Percentiles rank a stretch among this genome's conserved stretches.
phyloP scores from a whole-genome alignment of 2,888 invertebrate species.

The Acleris sparsana region DNA sequence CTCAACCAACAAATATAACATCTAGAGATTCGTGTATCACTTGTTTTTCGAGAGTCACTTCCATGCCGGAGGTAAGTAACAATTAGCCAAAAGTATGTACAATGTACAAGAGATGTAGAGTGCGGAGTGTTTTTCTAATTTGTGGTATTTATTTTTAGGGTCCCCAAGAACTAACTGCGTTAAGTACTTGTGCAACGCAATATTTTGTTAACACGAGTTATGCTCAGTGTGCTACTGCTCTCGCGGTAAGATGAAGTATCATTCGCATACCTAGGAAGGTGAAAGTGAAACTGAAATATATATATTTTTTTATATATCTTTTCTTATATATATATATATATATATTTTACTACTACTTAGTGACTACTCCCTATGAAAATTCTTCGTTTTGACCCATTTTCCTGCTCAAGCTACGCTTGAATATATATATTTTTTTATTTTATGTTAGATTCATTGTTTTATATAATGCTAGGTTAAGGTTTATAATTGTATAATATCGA shows the following conservation, averaged over 20 bases:
- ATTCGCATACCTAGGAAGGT: too few relatives aligned
- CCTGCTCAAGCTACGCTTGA: too few relatives aligned
- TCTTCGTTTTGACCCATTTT: too few relatives aligned
- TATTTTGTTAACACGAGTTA: constrained; percentile 82
- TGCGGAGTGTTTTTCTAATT: background rate
- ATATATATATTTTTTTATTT: too few relatives aligned
- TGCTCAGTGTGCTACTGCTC: constrained; percentile 73
- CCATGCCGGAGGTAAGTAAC: constrained; percentile 68
- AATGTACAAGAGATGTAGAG: background rate
- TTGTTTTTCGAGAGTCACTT: constrained; percentile 84
- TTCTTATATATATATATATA: too few relatives aligned
- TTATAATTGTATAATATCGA: too few relatives aligned
- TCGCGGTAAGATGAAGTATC: constrained; percentile 64
- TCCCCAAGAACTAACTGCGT: constrained; percentile 77
- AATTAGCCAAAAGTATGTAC: background rate
- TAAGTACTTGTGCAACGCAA: constrained; percentile 80
- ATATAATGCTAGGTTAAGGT: too few relatives aligned
- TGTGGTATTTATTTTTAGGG: constrained; percentile 61
- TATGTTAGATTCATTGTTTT: too few relatives aligned
- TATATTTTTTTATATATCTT: too few relatives aligned
- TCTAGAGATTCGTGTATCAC: constrained; percentile 85
- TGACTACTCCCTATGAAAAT: too few relatives aligned
- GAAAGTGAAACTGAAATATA: too few relatives aligned
- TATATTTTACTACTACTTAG: too few relatives aligned
- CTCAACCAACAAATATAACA: constrained; percentile 84